Percentiles rank a stretch among this genome's conserved stretches.
phyloP scores from a whole-genome alignment of 2,113 vertebrate genomes.

The Gymnobelideus leadbeateri region DNA sequence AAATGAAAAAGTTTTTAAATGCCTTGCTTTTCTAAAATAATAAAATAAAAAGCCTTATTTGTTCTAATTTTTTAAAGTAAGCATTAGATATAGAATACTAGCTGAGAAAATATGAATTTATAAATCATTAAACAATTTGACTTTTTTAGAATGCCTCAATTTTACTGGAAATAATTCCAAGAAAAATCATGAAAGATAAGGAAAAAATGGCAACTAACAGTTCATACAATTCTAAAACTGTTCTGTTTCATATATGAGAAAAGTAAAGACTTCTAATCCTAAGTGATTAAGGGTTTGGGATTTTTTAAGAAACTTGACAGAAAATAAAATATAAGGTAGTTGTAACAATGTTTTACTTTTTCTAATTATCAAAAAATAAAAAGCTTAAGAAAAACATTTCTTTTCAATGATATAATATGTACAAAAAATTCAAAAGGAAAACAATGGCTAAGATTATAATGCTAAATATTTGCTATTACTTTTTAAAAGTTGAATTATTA shows the following conservation, averaged over 20 bases:
- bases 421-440: constrained; percentile 3
- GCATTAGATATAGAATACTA: neutral
- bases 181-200: neutral
- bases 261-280: constrained; percentile 31
- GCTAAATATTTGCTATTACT: neutral
- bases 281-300: constrained; percentile 1
- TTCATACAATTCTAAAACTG: constrained; percentile 31
- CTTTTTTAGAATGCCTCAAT: neutral
- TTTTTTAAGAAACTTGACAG: constrained; percentile 32
- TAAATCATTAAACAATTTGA: neutral
- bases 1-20: constrained; percentile 5
- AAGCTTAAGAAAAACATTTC: constrained; percentile 57
- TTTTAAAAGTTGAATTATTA: neutral
- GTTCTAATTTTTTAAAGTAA: neutral
- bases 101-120: neutral
- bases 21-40: neutral
- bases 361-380: constrained; percentile 51
- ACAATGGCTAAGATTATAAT: neutral
- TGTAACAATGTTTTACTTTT: constrained; percentile 44
- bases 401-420: constrained; percentile 49
- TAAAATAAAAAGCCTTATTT: neutral
- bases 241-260: constrained; percentile 17
- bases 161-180: constrained; percentile 19
- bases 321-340: constrained; percentile 60
- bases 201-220: neutral